Conservation (phyloP, 2,797 vertebrate genomes). For the Masticophis lateralis region DNA sequence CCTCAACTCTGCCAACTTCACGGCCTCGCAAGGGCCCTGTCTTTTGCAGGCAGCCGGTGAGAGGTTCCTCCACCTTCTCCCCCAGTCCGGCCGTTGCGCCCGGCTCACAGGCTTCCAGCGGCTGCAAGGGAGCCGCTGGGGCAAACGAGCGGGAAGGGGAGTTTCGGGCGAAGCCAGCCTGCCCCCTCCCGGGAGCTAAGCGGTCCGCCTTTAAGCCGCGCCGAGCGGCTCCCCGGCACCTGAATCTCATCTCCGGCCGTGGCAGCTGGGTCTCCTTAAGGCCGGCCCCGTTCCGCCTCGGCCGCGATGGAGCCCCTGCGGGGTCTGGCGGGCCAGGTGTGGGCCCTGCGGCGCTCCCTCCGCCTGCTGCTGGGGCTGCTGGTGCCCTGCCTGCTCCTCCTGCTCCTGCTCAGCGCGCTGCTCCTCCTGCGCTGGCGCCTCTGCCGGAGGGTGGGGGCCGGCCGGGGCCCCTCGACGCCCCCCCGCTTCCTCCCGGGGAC, state of each 20-base stretch:
- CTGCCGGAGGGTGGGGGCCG: slow-evolving; percentile 22
- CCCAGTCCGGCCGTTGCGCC: background rate
- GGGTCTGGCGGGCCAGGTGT: slow-evolving; percentile 62
- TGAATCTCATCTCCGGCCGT: background rate
- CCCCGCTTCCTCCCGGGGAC: background rate
- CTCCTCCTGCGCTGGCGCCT: slow-evolving; percentile 70
- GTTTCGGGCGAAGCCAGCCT: background rate
- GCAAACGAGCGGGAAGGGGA: background rate
- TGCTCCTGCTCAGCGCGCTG: slow-evolving; percentile 76
- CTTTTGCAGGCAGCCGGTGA: background rate
- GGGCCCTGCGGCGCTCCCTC: slow-evolving; percentile 50
- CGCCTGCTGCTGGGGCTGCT: slow-evolving; percentile 75
- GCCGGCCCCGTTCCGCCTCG: background rate
- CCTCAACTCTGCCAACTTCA: slow-evolving; percentile 41
- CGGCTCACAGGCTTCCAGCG: background rate
- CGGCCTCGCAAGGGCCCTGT: slow-evolving; percentile 67
- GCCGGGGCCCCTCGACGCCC: background rate
- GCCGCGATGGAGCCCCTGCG: slow-evolving; percentile 29
- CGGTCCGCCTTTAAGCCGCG: background rate
- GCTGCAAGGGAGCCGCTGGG: background rate
- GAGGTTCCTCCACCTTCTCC: no score
- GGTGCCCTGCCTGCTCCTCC: slow-evolving; percentile 75
- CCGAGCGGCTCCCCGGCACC: background rate
- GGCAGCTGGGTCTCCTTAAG: background rate
- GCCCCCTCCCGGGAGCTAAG: background rate